A percentile compares a stretch with the other conserved stretches of the same genome.
Evolutionary conservation across 2,888 invertebrate genomes (phyloP).

Genomic region (Rapana venosa): DNA sequence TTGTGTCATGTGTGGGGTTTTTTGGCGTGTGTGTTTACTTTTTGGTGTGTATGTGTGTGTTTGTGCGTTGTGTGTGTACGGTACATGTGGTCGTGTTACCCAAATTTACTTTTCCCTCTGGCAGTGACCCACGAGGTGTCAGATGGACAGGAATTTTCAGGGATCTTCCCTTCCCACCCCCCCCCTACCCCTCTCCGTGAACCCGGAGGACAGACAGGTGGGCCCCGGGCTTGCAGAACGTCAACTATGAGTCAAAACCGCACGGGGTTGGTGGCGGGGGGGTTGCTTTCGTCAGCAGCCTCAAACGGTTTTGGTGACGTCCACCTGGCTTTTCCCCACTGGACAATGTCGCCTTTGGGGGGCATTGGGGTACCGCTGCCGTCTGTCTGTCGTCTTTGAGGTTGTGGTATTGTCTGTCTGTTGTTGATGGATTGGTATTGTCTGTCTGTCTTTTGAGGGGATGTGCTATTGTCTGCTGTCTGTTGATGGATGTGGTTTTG

Average conservation of each 20-base stretch:
- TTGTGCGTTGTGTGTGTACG: no score
- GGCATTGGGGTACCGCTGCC: constrained; percentile 66
- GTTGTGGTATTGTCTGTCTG: not conserved
- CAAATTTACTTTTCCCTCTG: not conserved
- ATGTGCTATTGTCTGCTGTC: constrained; percentile 13
- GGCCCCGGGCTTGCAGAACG: constrained; percentile 48
- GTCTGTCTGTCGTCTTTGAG: no score
- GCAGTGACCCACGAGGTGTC: not conserved
- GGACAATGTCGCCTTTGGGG: constrained; percentile 67
- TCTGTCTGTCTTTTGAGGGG: not conserved
- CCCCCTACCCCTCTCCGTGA: not conserved
- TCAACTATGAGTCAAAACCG: constrained; percentile 60
- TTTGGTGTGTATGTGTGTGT: no score
- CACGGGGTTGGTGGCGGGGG: constrained; percentile 70
- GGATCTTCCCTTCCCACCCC: not conserved
- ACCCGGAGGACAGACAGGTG: not conserved
- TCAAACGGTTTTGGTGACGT: constrained; percentile 67
- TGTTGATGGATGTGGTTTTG: no score
- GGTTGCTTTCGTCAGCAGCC: constrained; percentile 61
- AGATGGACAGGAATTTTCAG: not conserved
- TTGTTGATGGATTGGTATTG: not conserved
- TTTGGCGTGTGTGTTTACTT: no score
- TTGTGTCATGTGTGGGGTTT: no score
- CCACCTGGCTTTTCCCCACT: constrained; percentile 59
- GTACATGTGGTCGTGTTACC: no score